Evolutionary conservation across 2,888 invertebrate genomes (phyloP).

Genomic region (Heterodera filipjevi): DNA sequence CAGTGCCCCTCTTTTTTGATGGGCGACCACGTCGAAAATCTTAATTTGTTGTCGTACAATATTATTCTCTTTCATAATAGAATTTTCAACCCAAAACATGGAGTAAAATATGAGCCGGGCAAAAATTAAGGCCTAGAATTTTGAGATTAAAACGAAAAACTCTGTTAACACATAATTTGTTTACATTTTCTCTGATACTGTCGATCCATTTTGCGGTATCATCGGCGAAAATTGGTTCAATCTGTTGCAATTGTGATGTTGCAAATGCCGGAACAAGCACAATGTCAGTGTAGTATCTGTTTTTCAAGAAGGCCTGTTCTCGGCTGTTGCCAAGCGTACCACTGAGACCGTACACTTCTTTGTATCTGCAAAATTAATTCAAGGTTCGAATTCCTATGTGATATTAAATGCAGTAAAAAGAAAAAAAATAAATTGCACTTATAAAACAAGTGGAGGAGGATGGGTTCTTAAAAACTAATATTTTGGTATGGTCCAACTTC

Average conservation of each 20-base stretch:
- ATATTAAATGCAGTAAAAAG: no score
- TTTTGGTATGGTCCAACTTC: no score
- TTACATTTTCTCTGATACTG: neutral
- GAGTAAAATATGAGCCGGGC: no score
- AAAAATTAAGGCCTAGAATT: no score
- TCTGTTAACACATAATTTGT: no score
- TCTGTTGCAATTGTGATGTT: neutral
- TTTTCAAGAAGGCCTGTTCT: neutral
- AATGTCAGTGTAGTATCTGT: neutral
- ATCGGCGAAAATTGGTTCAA: neutral
- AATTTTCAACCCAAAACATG: no score
- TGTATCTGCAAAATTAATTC: neutral
- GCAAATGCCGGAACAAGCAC: constrained; percentile 31
- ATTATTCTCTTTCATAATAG: neutral
- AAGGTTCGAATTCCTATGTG: no score
- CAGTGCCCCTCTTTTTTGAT: neutral
- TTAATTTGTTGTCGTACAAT: neutral
- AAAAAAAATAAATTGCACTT: no score
- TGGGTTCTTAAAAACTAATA: no score
- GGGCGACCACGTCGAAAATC: neutral
- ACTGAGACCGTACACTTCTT: neutral
- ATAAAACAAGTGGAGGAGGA: no score
- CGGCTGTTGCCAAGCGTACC: neutral
- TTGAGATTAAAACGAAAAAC: neutral
- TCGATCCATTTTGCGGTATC: neutral